These are phyloP conservation scores for Oenanthe oenanthe DNA, from an alignment of 2,113 vertebrate genomes.

Conservation along the genomic window DNA sequence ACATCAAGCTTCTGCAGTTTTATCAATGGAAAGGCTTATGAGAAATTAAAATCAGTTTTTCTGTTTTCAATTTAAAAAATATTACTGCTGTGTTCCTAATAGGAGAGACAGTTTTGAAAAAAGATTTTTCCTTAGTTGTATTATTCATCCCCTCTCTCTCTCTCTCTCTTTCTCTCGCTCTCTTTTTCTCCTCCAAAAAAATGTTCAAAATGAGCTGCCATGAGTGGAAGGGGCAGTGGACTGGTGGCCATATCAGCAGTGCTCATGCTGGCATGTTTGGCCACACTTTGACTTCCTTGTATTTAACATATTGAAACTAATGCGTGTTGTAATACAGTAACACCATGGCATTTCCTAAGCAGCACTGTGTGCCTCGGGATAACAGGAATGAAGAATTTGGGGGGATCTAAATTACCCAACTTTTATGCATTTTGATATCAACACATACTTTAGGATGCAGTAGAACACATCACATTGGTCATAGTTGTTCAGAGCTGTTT, in stretches of 20 bases:
- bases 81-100: not conserved
- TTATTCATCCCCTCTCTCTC: not conserved
- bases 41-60: not conserved
- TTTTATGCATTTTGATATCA: not conserved
- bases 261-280: not conserved
- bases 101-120: not conserved
- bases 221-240: not conserved
- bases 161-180: not conserved
- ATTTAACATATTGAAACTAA: not conserved
- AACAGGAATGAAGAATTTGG: not conserved
- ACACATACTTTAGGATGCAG: not conserved
- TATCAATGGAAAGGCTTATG: not conserved
- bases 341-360: not conserved
- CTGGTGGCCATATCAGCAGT: not conserved
- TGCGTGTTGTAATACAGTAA: not conserved
- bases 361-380: not conserved
- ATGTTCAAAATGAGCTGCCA: not conserved
- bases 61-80: not conserved
- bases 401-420: not conserved
- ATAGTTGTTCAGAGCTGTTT: not conserved
- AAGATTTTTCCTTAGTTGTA: not conserved
- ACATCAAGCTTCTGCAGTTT: not conserved
- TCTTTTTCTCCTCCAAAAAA: not conserved
- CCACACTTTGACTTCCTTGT: not conserved
- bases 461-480: not conserved